Evolutionary conservation across 2,888 invertebrate species (phyloP), one percentile per base, ranked within the genome.

Genomic region (Andrena fulva): DNA sequence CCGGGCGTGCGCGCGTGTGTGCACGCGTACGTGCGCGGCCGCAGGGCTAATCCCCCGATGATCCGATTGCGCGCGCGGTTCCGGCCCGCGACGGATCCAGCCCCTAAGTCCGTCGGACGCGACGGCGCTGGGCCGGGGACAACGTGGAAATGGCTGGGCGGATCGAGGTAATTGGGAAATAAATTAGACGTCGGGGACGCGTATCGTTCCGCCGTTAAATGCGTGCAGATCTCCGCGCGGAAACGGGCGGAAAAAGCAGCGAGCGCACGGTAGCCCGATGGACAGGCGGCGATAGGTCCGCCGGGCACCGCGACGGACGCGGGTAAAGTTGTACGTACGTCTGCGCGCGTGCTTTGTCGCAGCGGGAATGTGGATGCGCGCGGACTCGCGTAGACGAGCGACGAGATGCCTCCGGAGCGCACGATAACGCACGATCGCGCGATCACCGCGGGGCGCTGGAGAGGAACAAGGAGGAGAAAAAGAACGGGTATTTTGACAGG

Each of bases 401-500:
- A 64, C 27, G 66, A 52, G 71, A 72, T 71, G 59, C 68, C 72
- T 69, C 63, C 16, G 16, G 77, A 64, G 54, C 42, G 74, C 79
- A 88, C 85, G 87, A 85, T 89, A 89, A 90, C 84, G 87, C 84
- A 85, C 87, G 86, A 87, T 87, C 87, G 87, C 88, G 86, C 87
- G 80, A 86, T 87, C 91, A 68, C 92, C 80, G 82, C 91, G 82
- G 91, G 92, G 87, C 77, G 87, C 86, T 81, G 78, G 63, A 80
- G 90, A 85, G 42, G 29, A 68, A 68, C 24, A 27, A 59, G 20
- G 35, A 56, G 78, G 90, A 86, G 86, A 83, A 82, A 76, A 88
- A 84, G 82, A 82, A 74, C 77, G 85, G 80, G 88, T 92, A 91
- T 92, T 92, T 92, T 92, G 92, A 92, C 92, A 92, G 89, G 76